phyloP scores from a whole-genome alignment of 2,888 invertebrate species.

The Acanthosepion pharaonis region DNA sequence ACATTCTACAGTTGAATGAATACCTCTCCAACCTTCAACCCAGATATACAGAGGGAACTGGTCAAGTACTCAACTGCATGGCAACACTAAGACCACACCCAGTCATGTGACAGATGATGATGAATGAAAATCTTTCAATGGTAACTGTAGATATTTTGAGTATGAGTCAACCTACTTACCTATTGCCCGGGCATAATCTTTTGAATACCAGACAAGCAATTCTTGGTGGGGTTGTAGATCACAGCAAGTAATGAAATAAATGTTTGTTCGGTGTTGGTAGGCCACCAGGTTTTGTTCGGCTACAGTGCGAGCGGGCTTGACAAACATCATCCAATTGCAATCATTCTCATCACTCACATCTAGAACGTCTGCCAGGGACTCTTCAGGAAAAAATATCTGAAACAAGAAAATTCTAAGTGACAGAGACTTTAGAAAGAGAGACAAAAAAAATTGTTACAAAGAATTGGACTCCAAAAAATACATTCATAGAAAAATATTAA shows the following conservation, averaged over 20 bases:
- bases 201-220: conserved; percentile 82
- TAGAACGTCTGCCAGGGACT: conserved; percentile 52
- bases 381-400: conserved; percentile 55
- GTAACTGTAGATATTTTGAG: too few species aligned
- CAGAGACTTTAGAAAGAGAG: too few species aligned
- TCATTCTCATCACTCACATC: conserved; percentile 63
- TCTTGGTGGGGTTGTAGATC: conserved; percentile 81
- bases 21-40: too few species aligned
- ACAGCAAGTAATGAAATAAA: conserved; percentile 66
- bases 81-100: too few species aligned
- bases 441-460: too few species aligned
- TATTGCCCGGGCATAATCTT: conserved; percentile 78
- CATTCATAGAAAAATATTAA: too few species aligned
- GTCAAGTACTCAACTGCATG: too few species aligned
- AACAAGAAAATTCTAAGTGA: background rate
- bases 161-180: conserved; percentile 54
- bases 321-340: conserved; percentile 87
- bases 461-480: too few species aligned
- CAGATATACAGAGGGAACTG: too few species aligned
- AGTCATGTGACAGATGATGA: too few species aligned
- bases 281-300: conserved; percentile 83
- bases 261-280: conserved; percentile 77
- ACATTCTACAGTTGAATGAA: too few species aligned
- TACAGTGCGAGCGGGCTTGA: conserved; percentile 79
- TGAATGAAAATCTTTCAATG: too few species aligned